Base-by-base conservation (phyloP, 2,888 invertebrate genomes). In the Nomada flava region DNA sequence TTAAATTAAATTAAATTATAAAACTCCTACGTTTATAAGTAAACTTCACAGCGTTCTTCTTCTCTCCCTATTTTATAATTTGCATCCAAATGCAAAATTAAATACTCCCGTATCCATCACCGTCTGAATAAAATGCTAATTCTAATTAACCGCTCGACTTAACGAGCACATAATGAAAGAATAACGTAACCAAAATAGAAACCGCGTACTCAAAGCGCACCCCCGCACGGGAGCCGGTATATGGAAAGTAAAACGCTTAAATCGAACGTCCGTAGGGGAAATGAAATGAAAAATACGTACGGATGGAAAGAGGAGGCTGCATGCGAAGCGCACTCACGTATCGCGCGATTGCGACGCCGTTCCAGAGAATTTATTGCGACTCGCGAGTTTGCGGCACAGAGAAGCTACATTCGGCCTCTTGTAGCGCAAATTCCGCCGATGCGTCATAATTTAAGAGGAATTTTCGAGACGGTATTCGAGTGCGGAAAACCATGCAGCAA, bases 371-470 rank as follows among this genome's bases (percentile, higher is more conserved):
- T 85, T 86, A 83, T 85, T 75, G 65, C 80, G 59, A 59, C 55
- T 63, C 26, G 71, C 73, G 42, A 23, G 23, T 57, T 70, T 15
- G 64, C 57, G 65, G 64, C 72, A 59, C 57, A 47, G 53, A 20
- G 60, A 29, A 59, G 62, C 47, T 50, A 76, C 83, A 63, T 72
- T 60, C 55, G 72, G 55, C 23, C 70, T 36, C 72, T 81, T 70
- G 77, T 68, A 73, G 47, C 70, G 77, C 52, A 72, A 65, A 79
- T 86, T 74, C 70, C 81, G 70, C 57, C 76, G 70, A 74, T 79
- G 79, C 74, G 73, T 86, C 84, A 84, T 86, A 86, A 86, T 82
- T 86, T 82, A 70, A 74, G 55, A 52, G 80, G 64, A 78, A 78
- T 73, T 81, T 78, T 73, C 72, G 68, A 71, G 50, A n/a, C 67